Percentiles rank a stretch among this genome's conserved stretches.
Conservation (phyloP, 1,140 invertebrate species). For the Lerema accius region DNA sequence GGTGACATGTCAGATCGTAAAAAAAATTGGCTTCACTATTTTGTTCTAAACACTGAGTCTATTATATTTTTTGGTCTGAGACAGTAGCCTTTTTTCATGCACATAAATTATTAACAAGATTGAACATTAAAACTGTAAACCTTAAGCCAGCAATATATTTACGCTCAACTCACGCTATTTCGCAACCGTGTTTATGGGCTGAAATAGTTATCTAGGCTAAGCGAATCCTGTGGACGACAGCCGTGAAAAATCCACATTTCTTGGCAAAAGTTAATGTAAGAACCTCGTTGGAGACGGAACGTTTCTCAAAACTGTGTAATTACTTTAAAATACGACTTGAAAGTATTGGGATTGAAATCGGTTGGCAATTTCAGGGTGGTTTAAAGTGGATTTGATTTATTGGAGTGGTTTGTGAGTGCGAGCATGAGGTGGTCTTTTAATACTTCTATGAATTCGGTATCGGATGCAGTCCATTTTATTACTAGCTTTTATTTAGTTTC, state of each 20-base stretch:
- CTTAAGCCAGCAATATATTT: not conserved
- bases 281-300: not conserved
- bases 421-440: no score
- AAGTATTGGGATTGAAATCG: not conserved
- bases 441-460: no score
- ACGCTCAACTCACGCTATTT: slow-evolving; percentile 1
- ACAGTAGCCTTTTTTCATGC: no score
- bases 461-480: no score
- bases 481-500: no score
- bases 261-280: slow-evolving; percentile 29
- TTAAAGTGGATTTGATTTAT: not conserved
- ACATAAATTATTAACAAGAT: not conserved
- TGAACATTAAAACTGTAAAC: not conserved
- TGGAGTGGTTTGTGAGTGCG: not conserved
- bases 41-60: no score
- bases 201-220: slow-evolving; percentile 31
- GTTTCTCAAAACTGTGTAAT: slow-evolving; percentile 14
- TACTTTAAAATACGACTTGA: slow-evolving; percentile 11
- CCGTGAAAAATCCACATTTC: slow-evolving; percentile 31
- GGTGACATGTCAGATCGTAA: no score
- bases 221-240: slow-evolving; percentile 21
- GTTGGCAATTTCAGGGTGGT: not conserved
- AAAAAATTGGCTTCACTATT: no score
- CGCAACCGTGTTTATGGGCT: slow-evolving; percentile 16
- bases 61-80: no score